These are phyloP conservation scores for Sparus aurata DNA, from an alignment of 2,797 vertebrate genomes.

Conservation along the genomic window DNA sequence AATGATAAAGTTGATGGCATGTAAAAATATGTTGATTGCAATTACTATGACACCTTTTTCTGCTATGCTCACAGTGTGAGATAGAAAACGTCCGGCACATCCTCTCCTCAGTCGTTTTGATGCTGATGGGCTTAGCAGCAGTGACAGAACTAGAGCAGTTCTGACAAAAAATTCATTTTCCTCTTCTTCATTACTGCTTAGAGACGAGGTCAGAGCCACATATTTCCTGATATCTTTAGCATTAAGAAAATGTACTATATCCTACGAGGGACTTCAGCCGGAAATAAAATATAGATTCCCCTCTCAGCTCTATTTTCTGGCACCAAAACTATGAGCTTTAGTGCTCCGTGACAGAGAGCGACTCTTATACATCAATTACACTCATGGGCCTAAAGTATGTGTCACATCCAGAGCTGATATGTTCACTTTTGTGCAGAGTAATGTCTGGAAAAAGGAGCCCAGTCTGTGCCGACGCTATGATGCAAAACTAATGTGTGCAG, in stretches of 20 bases:
- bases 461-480: not conserved
- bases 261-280: not conserved
- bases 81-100: not conserved
- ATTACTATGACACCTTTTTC: not conserved
- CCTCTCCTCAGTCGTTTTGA: not conserved
- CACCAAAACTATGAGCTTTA: not conserved
- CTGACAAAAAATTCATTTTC: not conserved
- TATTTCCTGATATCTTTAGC: conserved; percentile 7
- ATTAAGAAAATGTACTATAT: not conserved
- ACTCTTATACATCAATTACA: not conserved
- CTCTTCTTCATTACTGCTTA: conserved; percentile 8
- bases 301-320: not conserved
- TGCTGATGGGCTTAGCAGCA: conserved; percentile 1
- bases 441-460: not conserved
- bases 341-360: not conserved
- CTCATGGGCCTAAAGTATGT: not conserved
- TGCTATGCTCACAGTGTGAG: not conserved
- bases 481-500: not conserved
- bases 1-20: not conserved
- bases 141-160: conserved; percentile 29
- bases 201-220: conserved; percentile 20
- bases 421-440: conserved; percentile 1
- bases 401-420: conserved; percentile 12
- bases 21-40: too few species aligned
- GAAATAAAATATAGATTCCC: conserved; percentile 1